phyloP scores from a whole-genome alignment of 2,797 vertebrate genomes.

The Perodicticus potto region DNA sequence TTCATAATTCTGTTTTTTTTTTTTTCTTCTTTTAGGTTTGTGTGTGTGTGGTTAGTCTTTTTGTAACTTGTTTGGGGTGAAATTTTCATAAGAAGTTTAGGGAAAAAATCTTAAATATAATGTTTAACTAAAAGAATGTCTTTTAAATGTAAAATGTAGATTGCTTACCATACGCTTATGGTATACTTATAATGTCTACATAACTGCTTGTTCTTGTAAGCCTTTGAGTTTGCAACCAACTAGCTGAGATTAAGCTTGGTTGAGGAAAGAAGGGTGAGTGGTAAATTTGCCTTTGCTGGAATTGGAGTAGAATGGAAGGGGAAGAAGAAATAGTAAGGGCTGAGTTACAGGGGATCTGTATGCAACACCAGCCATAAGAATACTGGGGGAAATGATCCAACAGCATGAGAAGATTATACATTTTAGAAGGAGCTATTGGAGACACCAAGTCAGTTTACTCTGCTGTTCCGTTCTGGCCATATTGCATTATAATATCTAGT shows the following conservation, averaged over 20 bases:
- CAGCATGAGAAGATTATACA: not conserved
- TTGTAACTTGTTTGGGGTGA: slow-evolving; percentile 27
- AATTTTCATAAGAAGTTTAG: not conserved
- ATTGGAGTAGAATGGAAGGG: not conserved
- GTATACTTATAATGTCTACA: not conserved
- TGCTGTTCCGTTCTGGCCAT: not conserved
- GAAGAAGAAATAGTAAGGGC: not conserved
- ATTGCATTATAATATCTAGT: not conserved
- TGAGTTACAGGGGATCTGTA: not conserved
- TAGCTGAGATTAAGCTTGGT: not conserved
- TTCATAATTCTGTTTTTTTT: not conserved
- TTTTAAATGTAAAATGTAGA: not conserved
- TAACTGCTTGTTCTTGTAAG: not conserved
- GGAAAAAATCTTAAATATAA: not conserved
- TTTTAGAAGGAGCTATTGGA: not conserved
- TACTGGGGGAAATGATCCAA: not conserved
- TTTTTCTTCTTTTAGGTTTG: not conserved
- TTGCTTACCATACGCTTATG: not conserved
- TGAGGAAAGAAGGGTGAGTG: not conserved
- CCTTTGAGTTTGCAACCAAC: not conserved
- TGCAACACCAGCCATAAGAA: not conserved
- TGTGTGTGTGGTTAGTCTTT: not conserved
- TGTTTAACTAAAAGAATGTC: not conserved
- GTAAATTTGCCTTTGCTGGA: not conserved
- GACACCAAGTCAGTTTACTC: not conserved